Evolutionary conservation across 35 echinoderm and acorn worm genomes (phyloP).

Genomic region (Anneissia japonica): DNA sequence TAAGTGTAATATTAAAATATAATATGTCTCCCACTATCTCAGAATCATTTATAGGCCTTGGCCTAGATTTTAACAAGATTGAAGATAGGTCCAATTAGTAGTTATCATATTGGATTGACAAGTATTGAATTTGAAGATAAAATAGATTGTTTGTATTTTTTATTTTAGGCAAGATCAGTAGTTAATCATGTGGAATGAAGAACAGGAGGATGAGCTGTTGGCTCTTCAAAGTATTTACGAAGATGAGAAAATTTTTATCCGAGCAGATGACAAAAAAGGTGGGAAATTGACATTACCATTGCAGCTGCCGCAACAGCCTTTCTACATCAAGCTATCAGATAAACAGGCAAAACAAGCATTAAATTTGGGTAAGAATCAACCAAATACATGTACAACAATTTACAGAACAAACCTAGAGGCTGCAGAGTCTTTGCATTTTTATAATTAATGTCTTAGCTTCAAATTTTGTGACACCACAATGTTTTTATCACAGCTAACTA

Average conservation of each 20-base stretch:
- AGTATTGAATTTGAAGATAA: too few species aligned
- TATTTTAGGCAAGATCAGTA: too few species aligned
- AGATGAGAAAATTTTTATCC: conserved; percentile 44
- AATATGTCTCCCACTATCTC: too few species aligned
- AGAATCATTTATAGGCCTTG: too few species aligned
- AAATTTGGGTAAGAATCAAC: conserved; percentile 7
- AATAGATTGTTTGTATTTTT: too few species aligned
- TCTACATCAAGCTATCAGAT: neutral
- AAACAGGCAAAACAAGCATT: neutral
- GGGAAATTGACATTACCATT: conserved; percentile 43
- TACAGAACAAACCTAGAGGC: neutral
- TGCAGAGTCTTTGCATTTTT: neutral
- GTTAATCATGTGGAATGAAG: conserved; percentile 27
- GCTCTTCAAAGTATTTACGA: conserved; percentile 75
- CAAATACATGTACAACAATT: neutral
- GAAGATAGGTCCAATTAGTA: too few species aligned
- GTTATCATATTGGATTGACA: too few species aligned
- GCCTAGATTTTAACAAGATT: too few species aligned
- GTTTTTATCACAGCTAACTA: too few species aligned
- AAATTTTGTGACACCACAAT: too few species aligned
- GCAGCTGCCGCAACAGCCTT: conserved; percentile 20
- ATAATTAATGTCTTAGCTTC: neutral
- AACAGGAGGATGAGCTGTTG: conserved; percentile 59
- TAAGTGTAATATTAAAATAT: too few species aligned
- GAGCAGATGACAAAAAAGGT: conserved; percentile 49